Conservation (phyloP, 2,113 vertebrate species). For the Arvicanthis niloticus region DNA sequence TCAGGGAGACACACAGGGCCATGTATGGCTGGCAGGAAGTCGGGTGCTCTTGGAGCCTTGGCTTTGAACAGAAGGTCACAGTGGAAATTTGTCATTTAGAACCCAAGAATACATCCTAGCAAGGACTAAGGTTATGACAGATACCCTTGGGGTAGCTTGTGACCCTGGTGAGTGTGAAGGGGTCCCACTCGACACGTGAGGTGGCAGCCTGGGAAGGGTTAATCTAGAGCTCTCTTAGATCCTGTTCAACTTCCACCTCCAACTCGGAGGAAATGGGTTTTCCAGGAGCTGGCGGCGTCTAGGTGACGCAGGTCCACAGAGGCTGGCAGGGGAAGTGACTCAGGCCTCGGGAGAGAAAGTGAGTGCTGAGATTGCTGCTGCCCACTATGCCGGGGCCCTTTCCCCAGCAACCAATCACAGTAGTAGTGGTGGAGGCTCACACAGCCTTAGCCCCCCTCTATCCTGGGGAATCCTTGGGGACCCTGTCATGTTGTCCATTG, state of each 20-base stretch:
- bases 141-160: fast-evolving
- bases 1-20: neutral
- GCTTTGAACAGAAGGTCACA: too few species aligned
- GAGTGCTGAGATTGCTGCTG: neutral
- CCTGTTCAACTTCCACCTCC: slow-evolving; percentile 56
- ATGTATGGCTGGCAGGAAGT: neutral
- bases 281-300: slow-evolving; percentile 50
- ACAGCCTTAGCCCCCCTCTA: neutral
- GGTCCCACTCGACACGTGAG: neutral
- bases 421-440: neutral
- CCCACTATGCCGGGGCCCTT: fast-evolving
- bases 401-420: neutral
- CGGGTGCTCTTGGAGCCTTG: neutral
- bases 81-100: neutral
- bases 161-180: fast-evolving
- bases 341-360: slow-evolving; percentile 66
- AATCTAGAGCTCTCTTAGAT: neutral
- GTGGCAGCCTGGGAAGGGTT: neutral
- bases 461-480: neutral
- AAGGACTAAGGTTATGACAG: neutral
- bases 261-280: slow-evolving; percentile 76
- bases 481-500: neutral
- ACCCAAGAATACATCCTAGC: neutral
- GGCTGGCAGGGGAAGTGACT: slow-evolving; percentile 75
- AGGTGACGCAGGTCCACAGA: neutral